Evolutionary conservation across 1,140 invertebrate genomes (phyloP).

Genomic region (Sesamia nonagrioides): DNA sequence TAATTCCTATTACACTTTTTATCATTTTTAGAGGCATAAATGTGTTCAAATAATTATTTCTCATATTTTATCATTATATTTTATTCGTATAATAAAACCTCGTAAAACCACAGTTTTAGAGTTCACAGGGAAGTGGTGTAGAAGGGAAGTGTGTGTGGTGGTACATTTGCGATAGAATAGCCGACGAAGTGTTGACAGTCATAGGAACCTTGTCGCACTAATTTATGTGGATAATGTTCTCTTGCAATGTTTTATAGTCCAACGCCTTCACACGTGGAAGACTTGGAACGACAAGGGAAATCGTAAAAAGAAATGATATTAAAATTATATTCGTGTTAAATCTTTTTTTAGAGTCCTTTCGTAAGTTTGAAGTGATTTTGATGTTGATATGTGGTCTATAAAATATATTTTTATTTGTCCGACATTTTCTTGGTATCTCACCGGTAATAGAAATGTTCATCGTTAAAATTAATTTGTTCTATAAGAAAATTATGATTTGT

Average conservation of each 20-base stretch:
- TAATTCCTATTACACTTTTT: conserved; percentile 26
- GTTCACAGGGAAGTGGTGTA: no score
- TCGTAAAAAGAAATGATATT: conserved; percentile 57
- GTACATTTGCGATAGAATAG: conserved; percentile 55
- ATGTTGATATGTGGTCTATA: conserved; percentile 28
- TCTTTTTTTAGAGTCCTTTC: conserved; percentile 54
- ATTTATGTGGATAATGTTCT: conserved; percentile 74
- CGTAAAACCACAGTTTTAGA: conserved; percentile 75
- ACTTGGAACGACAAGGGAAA: conserved; percentile 54
- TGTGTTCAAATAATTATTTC: conserved; percentile 8
- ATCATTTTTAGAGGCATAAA: not conserved
- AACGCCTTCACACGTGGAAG: conserved; percentile 51
- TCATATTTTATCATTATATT: conserved; percentile 57
- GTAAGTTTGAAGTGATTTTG: conserved; percentile 43
- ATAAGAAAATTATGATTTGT: conserved; percentile 13
- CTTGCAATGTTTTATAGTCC: conserved; percentile 76
- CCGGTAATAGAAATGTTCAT: conserved; percentile 21
- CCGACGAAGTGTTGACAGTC: conserved; percentile 73
- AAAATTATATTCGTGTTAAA: conserved; percentile 51
- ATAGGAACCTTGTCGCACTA: conserved; percentile 70
- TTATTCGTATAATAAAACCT: conserved; percentile 53
- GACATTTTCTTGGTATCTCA: conserved; percentile 12
- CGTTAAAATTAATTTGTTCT: conserved; percentile 1
- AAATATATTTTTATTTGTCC: conserved; percentile 23
- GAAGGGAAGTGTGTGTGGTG: conserved; percentile 63